Evolutionary conservation across 2,888 invertebrate species (phyloP), one percentile per base, ranked within the genome.

Genomic region (Rhamnusium bicolor): DNA sequence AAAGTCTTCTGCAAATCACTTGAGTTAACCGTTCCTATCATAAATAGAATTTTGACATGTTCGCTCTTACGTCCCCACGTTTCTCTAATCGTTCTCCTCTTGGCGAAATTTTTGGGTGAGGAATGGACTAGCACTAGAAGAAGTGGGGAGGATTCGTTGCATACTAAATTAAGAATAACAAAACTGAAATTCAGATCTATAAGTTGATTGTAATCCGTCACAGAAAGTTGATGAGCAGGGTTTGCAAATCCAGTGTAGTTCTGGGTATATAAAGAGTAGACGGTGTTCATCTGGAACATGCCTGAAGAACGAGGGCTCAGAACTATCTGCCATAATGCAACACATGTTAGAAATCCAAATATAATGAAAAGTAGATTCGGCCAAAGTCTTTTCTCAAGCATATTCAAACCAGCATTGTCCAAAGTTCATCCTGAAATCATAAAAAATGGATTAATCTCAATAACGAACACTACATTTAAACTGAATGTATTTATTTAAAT

Each of bases 21-120:
- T 21, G 89, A 86, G 1, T 80, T 78, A 0, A 91, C 90, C 2
- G 86, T 86, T 1, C 95, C 95, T 6, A 95, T 82, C 72, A 95
- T 88, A 85, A 95, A 96, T 5, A 93, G 86, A 0, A 94, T 85
- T 80, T 91, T 90, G 0, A 92, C 87, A 0, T 89, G 87, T 8
- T 90, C 90, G 0, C 87, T 86, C 0, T 89, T 86, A 12, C 89
- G 89, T 0, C 93, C 95, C 95, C 95, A 95, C 0, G 95, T 94
- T 69, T 91, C 90, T 3, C 95, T 89, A 66, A 96, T 94, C 0
- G 91, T 86, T 62, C 88, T 88, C n/a, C 95, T 90, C 75, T 94
- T 93, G 16, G 90, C 90, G 19, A 87, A 86, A 84, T 96, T 93
- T 4, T 81, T 85, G 0, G 94, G 94, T 0, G 94, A 93, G 0